A percentile compares a stretch with the other conserved stretches of the same genome.
phyloP scores from a whole-genome alignment of 2,888 invertebrate species.

The Mechanitis mazaeus region DNA sequence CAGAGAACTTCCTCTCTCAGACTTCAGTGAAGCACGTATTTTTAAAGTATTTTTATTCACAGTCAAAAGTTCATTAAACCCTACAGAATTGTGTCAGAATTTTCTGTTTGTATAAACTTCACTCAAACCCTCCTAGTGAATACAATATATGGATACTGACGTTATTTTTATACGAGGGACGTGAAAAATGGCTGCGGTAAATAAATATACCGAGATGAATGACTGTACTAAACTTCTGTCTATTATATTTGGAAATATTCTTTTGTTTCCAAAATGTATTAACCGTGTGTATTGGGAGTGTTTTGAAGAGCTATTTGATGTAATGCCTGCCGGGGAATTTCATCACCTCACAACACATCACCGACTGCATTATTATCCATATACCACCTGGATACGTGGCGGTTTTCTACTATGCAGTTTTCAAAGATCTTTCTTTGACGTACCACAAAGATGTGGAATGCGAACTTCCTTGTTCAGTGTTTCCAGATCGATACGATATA shows the following conservation, averaged over 20 bases:
- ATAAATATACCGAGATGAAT: slow-evolving; percentile 13
- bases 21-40: neutral
- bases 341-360: too few species aligned
- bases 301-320: too few species aligned
- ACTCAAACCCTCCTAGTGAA: slow-evolving; percentile 6
- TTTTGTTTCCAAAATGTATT: neutral
- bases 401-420: too few species aligned
- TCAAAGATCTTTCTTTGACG: too few species aligned
- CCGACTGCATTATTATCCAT: too few species aligned
- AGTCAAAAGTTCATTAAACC: too few species aligned
- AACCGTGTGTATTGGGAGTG: neutral
- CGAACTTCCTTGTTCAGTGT: too few species aligned
- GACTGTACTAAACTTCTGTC: slow-evolving; percentile 8
- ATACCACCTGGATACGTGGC: too few species aligned
- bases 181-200: slow-evolving; percentile 12
- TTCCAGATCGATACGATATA: too few species aligned
- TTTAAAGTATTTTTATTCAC: too few species aligned
- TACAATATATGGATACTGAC: slow-evolving; percentile 13
- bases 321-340: too few species aligned
- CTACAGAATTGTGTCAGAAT: neutral
- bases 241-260: neutral
- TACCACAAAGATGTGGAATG: too few species aligned
- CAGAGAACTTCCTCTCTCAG: neutral
- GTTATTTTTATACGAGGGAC: slow-evolving; percentile 11
- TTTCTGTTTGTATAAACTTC: slow-evolving; percentile 1